A percentile compares a stretch with the other conserved stretches of the same genome.
Evolutionary conservation across 2,113 vertebrate species (phyloP).

Genomic region (Atrichornis clamosus): DNA sequence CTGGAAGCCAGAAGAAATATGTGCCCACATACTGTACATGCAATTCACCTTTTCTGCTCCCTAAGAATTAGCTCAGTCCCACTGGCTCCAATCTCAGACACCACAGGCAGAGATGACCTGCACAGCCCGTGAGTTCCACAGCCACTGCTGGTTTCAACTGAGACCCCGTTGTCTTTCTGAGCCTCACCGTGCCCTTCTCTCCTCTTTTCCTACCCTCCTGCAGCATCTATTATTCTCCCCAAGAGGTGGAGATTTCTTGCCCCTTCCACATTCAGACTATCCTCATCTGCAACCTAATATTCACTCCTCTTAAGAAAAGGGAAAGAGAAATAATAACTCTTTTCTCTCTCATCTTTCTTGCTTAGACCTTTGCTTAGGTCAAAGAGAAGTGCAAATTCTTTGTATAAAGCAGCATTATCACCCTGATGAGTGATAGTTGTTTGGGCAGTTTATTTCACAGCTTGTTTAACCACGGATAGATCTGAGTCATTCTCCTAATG

Average conservation of each 20-base stretch:
- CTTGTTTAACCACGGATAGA: background rate
- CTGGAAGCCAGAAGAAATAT: background rate
- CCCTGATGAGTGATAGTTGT: background rate
- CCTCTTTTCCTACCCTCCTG: background rate
- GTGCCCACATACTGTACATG: rapidly evolving
- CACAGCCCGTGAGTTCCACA: background rate
- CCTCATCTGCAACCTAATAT: background rate
- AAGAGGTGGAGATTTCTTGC: background rate
- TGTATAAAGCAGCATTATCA: background rate
- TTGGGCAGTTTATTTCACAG: background rate
- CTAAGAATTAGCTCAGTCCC: background rate
- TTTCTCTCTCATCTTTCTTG: background rate
- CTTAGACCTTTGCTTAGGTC: background rate
- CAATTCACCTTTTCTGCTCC: background rate
- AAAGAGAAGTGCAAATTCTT: background rate
- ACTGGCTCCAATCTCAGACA: background rate
- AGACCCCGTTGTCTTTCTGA: background rate
- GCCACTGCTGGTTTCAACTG: background rate
- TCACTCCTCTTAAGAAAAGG: background rate
- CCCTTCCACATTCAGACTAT: background rate
- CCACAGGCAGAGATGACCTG: background rate
- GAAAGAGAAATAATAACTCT: background rate
- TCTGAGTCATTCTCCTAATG: background rate
- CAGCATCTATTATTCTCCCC: background rate
- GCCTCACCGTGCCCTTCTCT: background rate